phyloP scores from a whole-genome alignment of 64 coral and sea anemone species.

The Montipora cactus region DNA sequence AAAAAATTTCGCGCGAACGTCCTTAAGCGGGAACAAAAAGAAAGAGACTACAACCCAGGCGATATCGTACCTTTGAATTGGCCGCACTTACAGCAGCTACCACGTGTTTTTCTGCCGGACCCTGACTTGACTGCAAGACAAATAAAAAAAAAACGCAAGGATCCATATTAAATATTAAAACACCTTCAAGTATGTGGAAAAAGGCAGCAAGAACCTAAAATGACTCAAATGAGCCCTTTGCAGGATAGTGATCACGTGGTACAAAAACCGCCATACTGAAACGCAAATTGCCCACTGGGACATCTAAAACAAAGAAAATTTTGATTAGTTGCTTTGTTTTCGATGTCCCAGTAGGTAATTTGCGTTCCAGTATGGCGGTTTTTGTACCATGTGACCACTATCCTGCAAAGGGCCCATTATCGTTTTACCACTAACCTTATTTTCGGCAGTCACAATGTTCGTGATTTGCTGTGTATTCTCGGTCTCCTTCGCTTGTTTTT shows the following conservation, averaged over 20 bases:
- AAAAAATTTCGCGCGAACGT: too few relatives aligned
- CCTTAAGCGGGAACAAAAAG: background rate
- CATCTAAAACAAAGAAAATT: too few relatives aligned
- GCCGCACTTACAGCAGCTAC: background rate
- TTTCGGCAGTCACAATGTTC: background rate
- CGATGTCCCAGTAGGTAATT: too few relatives aligned
- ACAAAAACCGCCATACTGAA: too few relatives aligned
- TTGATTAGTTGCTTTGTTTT: too few relatives aligned
- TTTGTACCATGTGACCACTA: too few relatives aligned
- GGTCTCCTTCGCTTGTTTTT: conserved; percentile 42
- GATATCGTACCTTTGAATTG: conserved; percentile 15
- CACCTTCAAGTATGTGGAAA: background rate
- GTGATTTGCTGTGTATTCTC: background rate
- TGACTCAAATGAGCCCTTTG: too few relatives aligned
- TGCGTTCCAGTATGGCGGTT: too few relatives aligned
- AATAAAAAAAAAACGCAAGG: background rate
- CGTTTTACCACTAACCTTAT: conserved; percentile 1
- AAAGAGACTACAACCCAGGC: background rate
- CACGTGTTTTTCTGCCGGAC: background rate
- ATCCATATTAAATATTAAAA: background rate
- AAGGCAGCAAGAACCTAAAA: background rate
- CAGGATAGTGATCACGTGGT: too few relatives aligned
- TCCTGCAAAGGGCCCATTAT: background rate
- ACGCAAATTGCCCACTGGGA: too few relatives aligned
- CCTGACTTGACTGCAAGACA: background rate